Base-by-base conservation (phyloP, 2,113 vertebrate species). In the Scartelaos histophorus region DNA sequence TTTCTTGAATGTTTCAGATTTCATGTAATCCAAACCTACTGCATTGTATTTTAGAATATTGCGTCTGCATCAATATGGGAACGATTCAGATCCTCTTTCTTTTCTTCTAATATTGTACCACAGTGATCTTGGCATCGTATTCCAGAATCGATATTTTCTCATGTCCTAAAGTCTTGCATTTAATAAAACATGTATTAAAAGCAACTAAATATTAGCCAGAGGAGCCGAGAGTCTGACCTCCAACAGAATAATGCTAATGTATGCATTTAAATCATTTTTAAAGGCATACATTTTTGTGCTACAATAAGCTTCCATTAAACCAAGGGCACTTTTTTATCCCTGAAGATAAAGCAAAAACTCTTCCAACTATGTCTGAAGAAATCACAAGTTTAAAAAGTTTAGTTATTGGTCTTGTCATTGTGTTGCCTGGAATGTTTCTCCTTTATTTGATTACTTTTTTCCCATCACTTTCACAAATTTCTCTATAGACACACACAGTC, bases 261-360 rank as follows among this genome's bases (percentile, higher is more conserved):
- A 38, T 64, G 19, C 17, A 38, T 38, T 64, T 43, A 64, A 34
- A 19, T 12, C n/a, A 22, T 7, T 13, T 56, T 11, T 1, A 24
- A 17, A 56, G 19, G 3, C 49, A 51, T 51, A 51, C 15, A 51
- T 64, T 16, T n/a, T 29, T 66, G 60, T 73, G 21, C 45, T 76
- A 0, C 34, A 71, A 73, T 54, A 76, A 38, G 54, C 21, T 43
- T 56, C 45, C 13, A 71, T 49, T 51, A 75, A 70, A 51, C 82
- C 76, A 7, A 66, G 70, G 70, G 78, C 69, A 35, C 29, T 13
- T 16, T 67, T 11, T 49, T 62, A 80, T 60, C 51, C 73, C 54
- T 22, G 10, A 13, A 13, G n/a, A 22, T n/a, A 56, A 19, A 17
- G 17, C 47, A 51, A 5, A 51, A 19, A 43, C 29, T 29, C 29